These are phyloP conservation scores for Ptiloglossa arizonensis DNA, from an alignment of 1,140 invertebrate species.

Conservation along the genomic window DNA sequence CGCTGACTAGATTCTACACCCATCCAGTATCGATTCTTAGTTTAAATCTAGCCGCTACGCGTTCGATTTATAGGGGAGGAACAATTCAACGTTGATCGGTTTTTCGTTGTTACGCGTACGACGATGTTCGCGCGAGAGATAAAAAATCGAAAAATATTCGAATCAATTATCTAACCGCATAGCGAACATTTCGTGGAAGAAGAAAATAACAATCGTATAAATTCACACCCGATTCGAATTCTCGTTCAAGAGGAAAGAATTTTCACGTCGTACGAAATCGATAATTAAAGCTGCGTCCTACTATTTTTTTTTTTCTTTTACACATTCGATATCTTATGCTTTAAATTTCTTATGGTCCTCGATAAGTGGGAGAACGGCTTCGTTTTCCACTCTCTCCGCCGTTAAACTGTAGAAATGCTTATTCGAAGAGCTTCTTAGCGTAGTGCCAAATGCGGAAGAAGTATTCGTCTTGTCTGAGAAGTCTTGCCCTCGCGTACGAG, in stretches of 20 bases:
- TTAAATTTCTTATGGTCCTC: slow-evolving; percentile 33
- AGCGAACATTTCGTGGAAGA: slow-evolving; percentile 7
- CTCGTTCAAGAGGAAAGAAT: neutral
- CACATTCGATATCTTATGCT: neutral
- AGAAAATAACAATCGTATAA: neutral
- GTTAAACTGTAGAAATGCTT: slow-evolving; percentile 75
- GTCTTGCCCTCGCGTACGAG: slow-evolving; percentile 91
- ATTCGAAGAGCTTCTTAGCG: slow-evolving; percentile 91
- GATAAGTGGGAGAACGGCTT: neutral
- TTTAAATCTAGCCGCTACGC: slow-evolving; percentile 47
- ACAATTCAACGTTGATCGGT: slow-evolving; percentile 13
- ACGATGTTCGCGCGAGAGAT: slow-evolving; percentile 12
- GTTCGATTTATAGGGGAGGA: slow-evolving; percentile 47
- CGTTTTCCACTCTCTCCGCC: neutral
- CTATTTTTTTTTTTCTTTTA: slow-evolving; percentile 32
- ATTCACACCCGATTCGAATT: neutral
- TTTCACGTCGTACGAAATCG: neutral
- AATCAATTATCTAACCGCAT: neutral
- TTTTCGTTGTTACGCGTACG: too few species aligned
- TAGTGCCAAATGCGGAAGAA: slow-evolving; percentile 97
- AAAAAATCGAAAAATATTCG: neutral
- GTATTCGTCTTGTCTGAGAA: slow-evolving; percentile 93
- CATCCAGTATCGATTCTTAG: slow-evolving; percentile 49
- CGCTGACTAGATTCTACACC: slow-evolving; percentile 70
- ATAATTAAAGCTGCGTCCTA: slow-evolving; percentile 31